phyloP scores from a whole-genome alignment of 2,113 vertebrate genomes.

The Zootoca vivipara region DNA sequence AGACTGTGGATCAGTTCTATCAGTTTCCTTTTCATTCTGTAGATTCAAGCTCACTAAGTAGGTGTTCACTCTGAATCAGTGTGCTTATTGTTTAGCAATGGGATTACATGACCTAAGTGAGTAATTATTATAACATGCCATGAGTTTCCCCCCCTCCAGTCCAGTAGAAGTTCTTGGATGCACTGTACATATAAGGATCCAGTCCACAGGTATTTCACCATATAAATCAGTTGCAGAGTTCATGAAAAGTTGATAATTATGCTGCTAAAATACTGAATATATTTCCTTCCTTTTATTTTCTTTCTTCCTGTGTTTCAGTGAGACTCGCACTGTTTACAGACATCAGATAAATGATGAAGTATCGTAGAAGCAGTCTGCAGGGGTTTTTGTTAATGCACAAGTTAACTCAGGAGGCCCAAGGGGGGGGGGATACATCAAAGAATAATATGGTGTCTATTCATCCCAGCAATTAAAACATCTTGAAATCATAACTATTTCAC shows the following conservation, averaged over 20 bases:
- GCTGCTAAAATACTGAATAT: neutral
- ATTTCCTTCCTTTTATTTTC: neutral
- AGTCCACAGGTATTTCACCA: neutral
- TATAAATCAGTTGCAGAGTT: constrained; percentile 15
- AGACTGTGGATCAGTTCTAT: neutral
- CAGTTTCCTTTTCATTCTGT: neutral
- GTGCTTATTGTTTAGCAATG: neutral
- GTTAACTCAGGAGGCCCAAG: neutral
- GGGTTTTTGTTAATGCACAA: neutral
- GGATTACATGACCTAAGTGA: neutral
- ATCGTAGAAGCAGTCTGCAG: neutral
- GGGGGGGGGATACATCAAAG: neutral
- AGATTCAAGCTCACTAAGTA: neutral
- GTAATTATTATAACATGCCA: constrained; percentile 19
- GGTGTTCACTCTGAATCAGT: neutral
- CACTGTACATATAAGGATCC: neutral
- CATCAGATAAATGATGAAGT: neutral
- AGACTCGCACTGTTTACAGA: neutral
- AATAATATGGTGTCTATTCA: neutral
- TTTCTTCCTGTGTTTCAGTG: neutral
- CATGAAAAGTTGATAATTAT: constrained; percentile 19
- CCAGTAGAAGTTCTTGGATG: neutral
- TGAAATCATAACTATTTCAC: neutral
- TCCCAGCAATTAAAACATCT: neutral
- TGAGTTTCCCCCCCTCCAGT: neutral